Evolutionary conservation across 2,113 vertebrate species (phyloP).

Genomic region (Daubentonia madagascariensis): DNA sequence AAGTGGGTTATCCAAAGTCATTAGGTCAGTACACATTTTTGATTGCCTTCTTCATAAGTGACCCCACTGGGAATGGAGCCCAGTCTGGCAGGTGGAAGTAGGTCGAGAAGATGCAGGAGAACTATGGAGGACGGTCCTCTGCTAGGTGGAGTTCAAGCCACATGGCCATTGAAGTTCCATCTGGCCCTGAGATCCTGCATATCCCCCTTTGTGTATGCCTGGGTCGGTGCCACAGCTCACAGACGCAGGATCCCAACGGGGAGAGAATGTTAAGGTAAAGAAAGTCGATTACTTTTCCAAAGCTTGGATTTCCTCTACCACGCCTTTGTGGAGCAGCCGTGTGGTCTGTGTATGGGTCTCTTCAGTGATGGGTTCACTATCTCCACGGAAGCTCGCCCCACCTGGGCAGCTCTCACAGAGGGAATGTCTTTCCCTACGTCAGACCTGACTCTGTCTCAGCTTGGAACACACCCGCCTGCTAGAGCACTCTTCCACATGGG

Average conservation of each 20-base stretch:
- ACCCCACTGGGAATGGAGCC: neutral
- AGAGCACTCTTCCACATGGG: neutral
- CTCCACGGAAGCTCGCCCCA: neutral
- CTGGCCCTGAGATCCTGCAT: neutral
- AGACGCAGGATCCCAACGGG: fast-evolving
- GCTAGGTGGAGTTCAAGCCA: neutral
- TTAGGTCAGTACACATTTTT: neutral
- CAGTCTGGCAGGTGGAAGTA: neutral
- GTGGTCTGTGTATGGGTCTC: neutral
- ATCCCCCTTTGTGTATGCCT: too few species aligned
- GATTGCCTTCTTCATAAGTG: neutral
- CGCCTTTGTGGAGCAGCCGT: neutral
- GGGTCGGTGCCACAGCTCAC: neutral
- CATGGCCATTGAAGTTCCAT: neutral
- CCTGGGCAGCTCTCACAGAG: neutral
- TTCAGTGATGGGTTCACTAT: neutral
- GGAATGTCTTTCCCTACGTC: neutral
- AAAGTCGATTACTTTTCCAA: neutral
- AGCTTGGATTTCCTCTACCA: neutral
- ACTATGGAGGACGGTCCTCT: neutral
- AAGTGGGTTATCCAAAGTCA: neutral
- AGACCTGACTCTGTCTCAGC: neutral
- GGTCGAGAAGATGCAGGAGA: neutral
- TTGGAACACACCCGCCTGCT: neutral
- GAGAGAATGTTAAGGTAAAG: neutral